A percentile compares a stretch with the other conserved stretches of the same genome.
phyloP scores from a whole-genome alignment of 2,888 invertebrate species.

The Uloborus plumipes region DNA sequence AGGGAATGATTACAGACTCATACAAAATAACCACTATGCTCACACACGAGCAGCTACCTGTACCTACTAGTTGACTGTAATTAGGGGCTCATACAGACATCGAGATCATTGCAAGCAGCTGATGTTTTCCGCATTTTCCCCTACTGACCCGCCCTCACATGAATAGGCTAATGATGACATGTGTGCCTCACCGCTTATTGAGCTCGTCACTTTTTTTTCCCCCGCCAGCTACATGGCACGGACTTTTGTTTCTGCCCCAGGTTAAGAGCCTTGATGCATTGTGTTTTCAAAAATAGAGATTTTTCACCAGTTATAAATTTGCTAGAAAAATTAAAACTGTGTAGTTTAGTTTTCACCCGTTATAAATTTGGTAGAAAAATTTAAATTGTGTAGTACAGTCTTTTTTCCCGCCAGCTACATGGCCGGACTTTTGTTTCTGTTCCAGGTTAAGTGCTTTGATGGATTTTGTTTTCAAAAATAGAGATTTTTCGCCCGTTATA shows the following conservation, averaged over 20 bases:
- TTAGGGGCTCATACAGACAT: conserved; percentile 39
- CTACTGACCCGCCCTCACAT: conserved; percentile 19
- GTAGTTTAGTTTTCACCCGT: no score
- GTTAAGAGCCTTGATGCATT: neutral
- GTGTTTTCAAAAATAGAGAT: no score
- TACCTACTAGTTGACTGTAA: conserved; percentile 48
- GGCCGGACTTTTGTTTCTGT: no score
- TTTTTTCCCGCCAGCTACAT: no score
- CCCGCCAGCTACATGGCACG: conserved; percentile 15
- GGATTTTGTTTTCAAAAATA: no score
- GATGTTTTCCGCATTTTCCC: conserved; percentile 37
- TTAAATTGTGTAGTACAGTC: no score
- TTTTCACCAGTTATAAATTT: no score
- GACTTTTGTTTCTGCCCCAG: conserved; percentile 30
- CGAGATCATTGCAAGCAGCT: conserved; percentile 35
- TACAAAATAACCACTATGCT: conserved; percentile 32
- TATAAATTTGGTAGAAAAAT: no score
- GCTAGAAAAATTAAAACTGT: no score
- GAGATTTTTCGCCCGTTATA: no score
- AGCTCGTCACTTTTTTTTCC: conserved; percentile 6
- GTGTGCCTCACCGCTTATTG: conserved; percentile 3
- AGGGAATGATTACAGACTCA: no score
- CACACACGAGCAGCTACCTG: conserved; percentile 44
- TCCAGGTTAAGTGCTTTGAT: neutral
- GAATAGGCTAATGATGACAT: neutral